Evolutionary conservation across 2,888 invertebrate genomes (phyloP), one percentile per base, ranked within the genome.

Genomic region (Eudemis profundana): DNA sequence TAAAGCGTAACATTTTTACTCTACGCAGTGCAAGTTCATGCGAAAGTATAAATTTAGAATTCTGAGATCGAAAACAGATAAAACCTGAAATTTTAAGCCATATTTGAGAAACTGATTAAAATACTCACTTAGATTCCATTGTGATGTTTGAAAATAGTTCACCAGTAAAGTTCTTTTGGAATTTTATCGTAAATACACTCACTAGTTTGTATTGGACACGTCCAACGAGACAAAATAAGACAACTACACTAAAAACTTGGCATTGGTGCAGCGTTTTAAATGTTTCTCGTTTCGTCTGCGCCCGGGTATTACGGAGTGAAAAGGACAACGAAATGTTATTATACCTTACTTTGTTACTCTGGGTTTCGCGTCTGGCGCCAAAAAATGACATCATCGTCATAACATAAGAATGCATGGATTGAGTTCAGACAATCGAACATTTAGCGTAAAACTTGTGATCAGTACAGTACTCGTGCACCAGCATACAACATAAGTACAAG

Each of bases 101-200:
- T 40, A 23, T 23, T 23, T 23, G 3, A 23, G 23, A 23, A 23
- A 23, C 23, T 4, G 5, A 23, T 42, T 17, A 8, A 36, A 17
- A 3, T 4, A 53, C 53, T 53, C n/a, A 53, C 53, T 38, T 23
- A 4, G 23, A 21, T 10, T 53, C 53, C 53, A 53, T 53, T 3
- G 0, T 36, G 12, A 5, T 17, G 12, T 1, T 8, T 38, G 14
- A 0, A 36, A 14, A 8, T 36, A 23, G 21, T 4, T 38, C 42
- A 17, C 8, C 0, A 42, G 3, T 42, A 19, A 19, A 5, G 8
- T 8, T 8, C 17, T 17, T 19, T 17, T 42, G 7, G 33, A 33
- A 33, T 33, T 14, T 38, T 38, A 12, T 38, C 1, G 17, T 42
- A 19, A 42, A 42, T n/a, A 40, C 5, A 42, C n/a, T n/a, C n/a